phyloP scores from a whole-genome alignment of 1,140 invertebrate genomes.

The Elysia chlorotica region DNA sequence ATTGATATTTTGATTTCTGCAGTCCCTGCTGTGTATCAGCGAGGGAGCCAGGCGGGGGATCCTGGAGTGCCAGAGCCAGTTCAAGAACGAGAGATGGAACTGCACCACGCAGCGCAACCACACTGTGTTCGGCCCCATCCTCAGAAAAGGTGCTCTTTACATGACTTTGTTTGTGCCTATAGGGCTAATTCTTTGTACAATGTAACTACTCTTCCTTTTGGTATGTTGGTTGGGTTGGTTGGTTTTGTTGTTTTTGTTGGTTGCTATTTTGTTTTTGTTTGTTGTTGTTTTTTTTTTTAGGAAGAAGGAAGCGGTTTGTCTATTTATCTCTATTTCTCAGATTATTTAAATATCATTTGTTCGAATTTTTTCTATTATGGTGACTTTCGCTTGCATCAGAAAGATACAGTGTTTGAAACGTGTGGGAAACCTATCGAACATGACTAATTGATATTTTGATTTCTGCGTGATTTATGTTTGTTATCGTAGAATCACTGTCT shows the following conservation, averaged over 20 bases:
- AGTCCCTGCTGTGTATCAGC: conserved; percentile 54
- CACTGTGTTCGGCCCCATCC: conserved; percentile 78
- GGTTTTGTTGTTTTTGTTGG: background rate
- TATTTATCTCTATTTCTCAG: background rate
- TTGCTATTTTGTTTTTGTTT: background rate
- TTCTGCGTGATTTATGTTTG: too few species aligned
- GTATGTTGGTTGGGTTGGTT: background rate
- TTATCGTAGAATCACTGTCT: too few species aligned
- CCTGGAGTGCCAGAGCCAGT: conserved; percentile 57
- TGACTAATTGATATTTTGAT: too few species aligned
- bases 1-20: too few species aligned
- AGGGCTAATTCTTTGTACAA: background rate
- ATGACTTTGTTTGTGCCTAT: background rate
- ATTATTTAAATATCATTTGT: too few species aligned
- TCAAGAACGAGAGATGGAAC: conserved; percentile 59
- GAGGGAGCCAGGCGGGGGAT: conserved; percentile 55
- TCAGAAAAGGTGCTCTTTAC: conserved; percentile 83
- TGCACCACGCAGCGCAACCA: conserved; percentile 49
- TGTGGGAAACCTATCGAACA: too few species aligned
- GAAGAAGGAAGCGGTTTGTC: background rate
- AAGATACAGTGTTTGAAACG: too few species aligned
- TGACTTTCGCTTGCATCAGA: too few species aligned
- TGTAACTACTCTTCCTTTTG: background rate
- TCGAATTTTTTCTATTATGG: too few species aligned
- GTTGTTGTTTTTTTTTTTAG: background rate